Evolutionary conservation across 2,797 vertebrate species (phyloP).

Genomic region (Poecile montanus): DNA sequence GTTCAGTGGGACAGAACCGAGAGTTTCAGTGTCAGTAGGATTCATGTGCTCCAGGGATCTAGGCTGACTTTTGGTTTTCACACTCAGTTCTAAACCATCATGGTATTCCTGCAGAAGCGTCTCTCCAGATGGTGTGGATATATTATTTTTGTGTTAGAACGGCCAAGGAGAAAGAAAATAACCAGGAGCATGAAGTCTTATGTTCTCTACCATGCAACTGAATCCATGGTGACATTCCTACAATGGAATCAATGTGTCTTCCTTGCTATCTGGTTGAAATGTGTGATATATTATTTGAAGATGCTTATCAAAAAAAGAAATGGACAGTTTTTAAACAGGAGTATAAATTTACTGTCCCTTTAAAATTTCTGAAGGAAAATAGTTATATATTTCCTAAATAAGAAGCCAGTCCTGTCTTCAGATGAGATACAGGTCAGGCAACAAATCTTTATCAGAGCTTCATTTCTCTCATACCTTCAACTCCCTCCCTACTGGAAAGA

Average conservation of each 20-base stretch:
- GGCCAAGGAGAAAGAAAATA: neutral
- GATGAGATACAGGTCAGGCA: neutral
- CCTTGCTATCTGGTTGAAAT: neutral
- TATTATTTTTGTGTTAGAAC: neutral
- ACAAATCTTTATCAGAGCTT: neutral
- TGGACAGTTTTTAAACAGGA: neutral
- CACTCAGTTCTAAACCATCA: neutral
- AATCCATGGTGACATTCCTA: neutral
- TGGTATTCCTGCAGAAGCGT: neutral
- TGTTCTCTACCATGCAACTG: neutral
- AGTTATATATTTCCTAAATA: neutral
- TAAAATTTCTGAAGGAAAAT: neutral
- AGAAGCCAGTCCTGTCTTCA: neutral
- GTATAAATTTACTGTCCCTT: neutral
- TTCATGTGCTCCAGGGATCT: fast-evolving
- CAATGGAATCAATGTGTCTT: neutral
- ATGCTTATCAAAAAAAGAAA: neutral
- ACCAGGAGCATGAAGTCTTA: neutral
- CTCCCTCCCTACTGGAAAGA: neutral
- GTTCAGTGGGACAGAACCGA: fast-evolving
- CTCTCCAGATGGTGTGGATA: neutral
- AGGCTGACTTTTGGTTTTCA: neutral
- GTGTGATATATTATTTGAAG: neutral
- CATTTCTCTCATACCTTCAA: neutral
- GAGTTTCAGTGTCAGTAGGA: neutral